Evolutionary conservation across 2,113 vertebrate genomes (phyloP), one percentile per base, ranked within the genome.

Genomic region (Reinhardtius hippoglossoides): DNA sequence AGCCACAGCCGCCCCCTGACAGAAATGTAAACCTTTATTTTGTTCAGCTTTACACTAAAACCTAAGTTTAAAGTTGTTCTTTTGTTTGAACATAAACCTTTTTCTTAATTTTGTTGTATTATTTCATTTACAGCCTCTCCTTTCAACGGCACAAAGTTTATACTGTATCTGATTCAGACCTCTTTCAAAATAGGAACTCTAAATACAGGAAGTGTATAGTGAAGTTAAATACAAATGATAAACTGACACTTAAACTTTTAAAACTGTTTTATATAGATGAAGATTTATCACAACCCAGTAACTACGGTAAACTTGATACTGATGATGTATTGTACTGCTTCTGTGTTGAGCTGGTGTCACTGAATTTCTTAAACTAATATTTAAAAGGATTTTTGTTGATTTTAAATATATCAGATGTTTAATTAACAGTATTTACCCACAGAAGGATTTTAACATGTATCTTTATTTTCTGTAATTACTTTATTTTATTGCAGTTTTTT

Each of bases 361-460:
- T 74, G 63, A 77, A 60, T 69, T 50, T 73, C 60, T 9, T 24
- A 0, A 72, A 55, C 23, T 65, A 71, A 73, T 89, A 89, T 89
- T 91, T 85, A 88, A 88, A 84, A 76, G 57, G 46, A 74, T 4
- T 55, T 48, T 80, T 68, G 78, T 37, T 68, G 26, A 65, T 76
- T 67, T 31, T 35, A 58, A 68, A 63, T 80, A 54, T 73, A 85
- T 67, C 31, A 21, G 48, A 76, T 67, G 23, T 8, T 42, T 18
- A 70, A 74, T 46, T 35, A 16, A 77, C 60, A 56, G 26, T 72
- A 82, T 87, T 88, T 80, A 84, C 44, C 40, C 54, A 74, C 10
- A 69, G 72, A 74, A 20, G 42, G 31, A 52, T 15, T 81, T 66
- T 69, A 46, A 67, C 35, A 12, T 60, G 23, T 79, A 65, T 79